A percentile compares a stretch with the other conserved stretches of the same genome.
Conservation (phyloP, 2,888 invertebrate species). For the Andrena minutula region DNA sequence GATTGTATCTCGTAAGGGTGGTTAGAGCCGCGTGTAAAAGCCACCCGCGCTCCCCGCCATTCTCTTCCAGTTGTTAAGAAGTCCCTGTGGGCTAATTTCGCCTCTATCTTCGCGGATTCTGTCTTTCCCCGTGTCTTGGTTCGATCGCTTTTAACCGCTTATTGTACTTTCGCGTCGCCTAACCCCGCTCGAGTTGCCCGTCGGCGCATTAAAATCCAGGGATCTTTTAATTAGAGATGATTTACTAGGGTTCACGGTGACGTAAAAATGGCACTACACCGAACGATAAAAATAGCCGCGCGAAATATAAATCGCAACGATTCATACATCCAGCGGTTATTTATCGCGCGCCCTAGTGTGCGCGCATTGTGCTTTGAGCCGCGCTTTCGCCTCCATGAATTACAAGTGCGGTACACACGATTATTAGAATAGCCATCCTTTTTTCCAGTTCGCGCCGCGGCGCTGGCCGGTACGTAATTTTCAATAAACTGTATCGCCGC, state of each 20-base stretch:
- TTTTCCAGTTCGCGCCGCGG: conserved; percentile 18
- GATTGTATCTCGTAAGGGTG: conserved; percentile 84
- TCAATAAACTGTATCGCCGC: conserved; percentile 55
- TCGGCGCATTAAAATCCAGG: conserved; percentile 17
- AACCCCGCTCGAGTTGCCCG: conserved; percentile 9
- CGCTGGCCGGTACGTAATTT: conserved; percentile 52
- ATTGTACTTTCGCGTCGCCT: conserved; percentile 59
- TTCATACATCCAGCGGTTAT: conserved; percentile 57
- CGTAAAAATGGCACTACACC: conserved; percentile 34
- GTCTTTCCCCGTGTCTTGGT: conserved; percentile 54
- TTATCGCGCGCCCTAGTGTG: conserved; percentile 54
- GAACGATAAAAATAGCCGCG: conserved; percentile 56
- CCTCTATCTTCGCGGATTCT: conserved; percentile 58
- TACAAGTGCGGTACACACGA: conserved; percentile 48
- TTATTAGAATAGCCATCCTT: conserved; percentile 54
- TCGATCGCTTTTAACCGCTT: conserved; percentile 64
- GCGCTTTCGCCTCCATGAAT: conserved; percentile 53
- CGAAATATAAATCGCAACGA: conserved; percentile 57
- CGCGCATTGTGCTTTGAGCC: conserved; percentile 60
- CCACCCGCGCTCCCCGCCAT: conserved; percentile 69
- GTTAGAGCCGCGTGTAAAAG: conserved; percentile 80
- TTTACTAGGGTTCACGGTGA: conserved; percentile 47
- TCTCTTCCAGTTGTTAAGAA: conserved; percentile 84
- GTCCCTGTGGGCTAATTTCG: conserved; percentile 83
- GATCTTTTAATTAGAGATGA: conserved; percentile 47